phyloP scores from a whole-genome alignment of 2,888 invertebrate species.

The Anthoptus insignis region DNA sequence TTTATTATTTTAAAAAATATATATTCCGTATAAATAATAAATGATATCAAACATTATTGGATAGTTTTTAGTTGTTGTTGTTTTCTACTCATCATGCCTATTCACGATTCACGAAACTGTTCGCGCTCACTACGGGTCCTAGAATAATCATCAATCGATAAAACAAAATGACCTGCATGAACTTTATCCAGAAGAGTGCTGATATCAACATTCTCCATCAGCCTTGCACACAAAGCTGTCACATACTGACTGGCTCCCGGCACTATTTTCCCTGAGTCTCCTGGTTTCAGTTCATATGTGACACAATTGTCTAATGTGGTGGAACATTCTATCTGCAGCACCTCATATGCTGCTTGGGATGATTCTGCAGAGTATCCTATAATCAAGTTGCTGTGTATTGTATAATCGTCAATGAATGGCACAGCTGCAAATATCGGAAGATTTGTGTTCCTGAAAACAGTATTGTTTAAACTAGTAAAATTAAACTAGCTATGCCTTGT shows the following conservation, averaged over 20 bases:
- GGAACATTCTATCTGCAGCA: constrained; percentile 73
- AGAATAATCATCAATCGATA: too few relatives aligned
- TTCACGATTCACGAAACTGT: too few relatives aligned
- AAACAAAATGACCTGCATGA: constrained; percentile 84
- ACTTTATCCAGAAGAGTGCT: constrained; percentile 77
- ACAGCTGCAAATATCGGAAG: constrained; percentile 64
- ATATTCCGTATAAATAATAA: too few relatives aligned
- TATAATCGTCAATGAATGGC: constrained; percentile 67
- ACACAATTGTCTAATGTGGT: constrained; percentile 62
- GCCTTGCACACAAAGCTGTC: constrained; percentile 71
- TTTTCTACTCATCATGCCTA: too few relatives aligned
- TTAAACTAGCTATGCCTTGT: too few relatives aligned
- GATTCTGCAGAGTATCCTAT: constrained; percentile 73
- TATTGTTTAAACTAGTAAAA: too few relatives aligned
- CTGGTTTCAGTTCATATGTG: constrained; percentile 70
- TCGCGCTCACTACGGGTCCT: too few relatives aligned
- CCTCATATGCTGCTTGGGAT: constrained; percentile 74
- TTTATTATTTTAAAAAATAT: too few relatives aligned
- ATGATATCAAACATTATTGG: too few relatives aligned
- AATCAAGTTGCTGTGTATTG: constrained; percentile 74
- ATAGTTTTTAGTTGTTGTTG: too few relatives aligned
- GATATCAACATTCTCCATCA: constrained; percentile 74
- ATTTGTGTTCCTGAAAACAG: constrained; percentile 63
- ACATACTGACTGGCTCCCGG: constrained; percentile 75
- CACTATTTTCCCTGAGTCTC: constrained; percentile 68